phyloP scores from a whole-genome alignment of 2,888 invertebrate genomes.

The Acanthosepion lycidas region DNA sequence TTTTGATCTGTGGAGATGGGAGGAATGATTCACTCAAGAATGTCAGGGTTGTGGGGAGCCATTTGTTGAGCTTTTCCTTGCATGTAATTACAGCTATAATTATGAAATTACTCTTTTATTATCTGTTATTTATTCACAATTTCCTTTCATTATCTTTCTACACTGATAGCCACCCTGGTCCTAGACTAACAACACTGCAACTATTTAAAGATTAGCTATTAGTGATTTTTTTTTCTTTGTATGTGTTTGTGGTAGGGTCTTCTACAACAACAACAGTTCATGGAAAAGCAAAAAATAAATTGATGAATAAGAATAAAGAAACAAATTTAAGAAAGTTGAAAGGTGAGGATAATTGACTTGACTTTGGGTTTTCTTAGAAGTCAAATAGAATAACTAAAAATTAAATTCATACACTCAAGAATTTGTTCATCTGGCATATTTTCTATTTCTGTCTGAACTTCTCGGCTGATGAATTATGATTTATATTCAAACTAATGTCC shows the following conservation, averaged over 20 bases:
- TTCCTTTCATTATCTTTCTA: conserved; percentile 36
- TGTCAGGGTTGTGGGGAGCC: conserved; percentile 12
- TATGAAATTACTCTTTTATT: conserved; percentile 38
- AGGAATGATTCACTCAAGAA: conserved; percentile 37
- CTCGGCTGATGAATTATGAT: too few relatives aligned
- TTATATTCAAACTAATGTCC: too few relatives aligned
- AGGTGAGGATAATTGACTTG: neutral
- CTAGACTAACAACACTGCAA: neutral
- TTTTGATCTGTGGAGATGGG: neutral
- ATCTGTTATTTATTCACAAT: conserved; percentile 43
- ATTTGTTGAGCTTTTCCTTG: conserved; percentile 16
- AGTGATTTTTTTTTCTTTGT: neutral
- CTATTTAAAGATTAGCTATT: neutral
- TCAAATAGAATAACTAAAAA: too few relatives aligned
- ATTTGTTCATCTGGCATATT: too few relatives aligned
- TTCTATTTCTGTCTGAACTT: too few relatives aligned
- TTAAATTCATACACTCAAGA: too few relatives aligned
- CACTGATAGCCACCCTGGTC: neutral
- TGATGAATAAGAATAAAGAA: neutral
- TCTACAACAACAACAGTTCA: neutral
- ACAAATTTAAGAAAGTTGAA: neutral
- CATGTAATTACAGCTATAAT: conserved; percentile 42
- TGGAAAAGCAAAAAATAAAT: neutral
- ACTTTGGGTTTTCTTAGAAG: neutral
- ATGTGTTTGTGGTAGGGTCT: neutral